Conservation (phyloP, 2,113 vertebrate genomes). For the Pterocles orientalis region DNA sequence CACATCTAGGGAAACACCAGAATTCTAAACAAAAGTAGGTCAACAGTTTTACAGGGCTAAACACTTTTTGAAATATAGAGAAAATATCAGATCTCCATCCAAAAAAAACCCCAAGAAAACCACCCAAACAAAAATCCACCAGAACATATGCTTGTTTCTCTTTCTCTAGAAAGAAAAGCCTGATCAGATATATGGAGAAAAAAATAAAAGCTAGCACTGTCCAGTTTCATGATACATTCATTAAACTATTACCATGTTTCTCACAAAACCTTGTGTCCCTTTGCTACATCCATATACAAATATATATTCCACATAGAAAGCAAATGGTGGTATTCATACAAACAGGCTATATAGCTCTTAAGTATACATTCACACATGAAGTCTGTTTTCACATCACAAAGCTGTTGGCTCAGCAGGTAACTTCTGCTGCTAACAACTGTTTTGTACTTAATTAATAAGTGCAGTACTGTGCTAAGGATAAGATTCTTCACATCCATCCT, state of each 20-base stretch:
- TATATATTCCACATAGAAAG: not conserved
- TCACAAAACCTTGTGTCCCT: not conserved
- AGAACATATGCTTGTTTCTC: not conserved
- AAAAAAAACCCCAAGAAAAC: not conserved
- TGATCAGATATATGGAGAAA: not conserved
- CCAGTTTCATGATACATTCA: not conserved
- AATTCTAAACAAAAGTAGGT: not conserved
- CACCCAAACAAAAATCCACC: no score
- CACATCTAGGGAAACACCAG: not conserved
- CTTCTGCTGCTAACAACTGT: not conserved
- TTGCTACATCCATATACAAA: not conserved
- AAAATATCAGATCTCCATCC: not conserved
- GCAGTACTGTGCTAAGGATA: not conserved
- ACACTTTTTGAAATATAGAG: not conserved
- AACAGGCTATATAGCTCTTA: not conserved
- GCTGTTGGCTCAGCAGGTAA: slow-evolving; percentile 14
- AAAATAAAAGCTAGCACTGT: not conserved
- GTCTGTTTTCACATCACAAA: not conserved
- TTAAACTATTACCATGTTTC: not conserved
- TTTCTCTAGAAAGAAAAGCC: not conserved
- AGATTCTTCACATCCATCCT: not conserved
- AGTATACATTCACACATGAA: not conserved
- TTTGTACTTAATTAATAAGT: not conserved
- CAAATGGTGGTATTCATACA: not conserved
- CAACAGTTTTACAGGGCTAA: not conserved